phyloP scores from a whole-genome alignment of 2,888 invertebrate species.

The Sinopyrophorus schimmeli region DNA sequence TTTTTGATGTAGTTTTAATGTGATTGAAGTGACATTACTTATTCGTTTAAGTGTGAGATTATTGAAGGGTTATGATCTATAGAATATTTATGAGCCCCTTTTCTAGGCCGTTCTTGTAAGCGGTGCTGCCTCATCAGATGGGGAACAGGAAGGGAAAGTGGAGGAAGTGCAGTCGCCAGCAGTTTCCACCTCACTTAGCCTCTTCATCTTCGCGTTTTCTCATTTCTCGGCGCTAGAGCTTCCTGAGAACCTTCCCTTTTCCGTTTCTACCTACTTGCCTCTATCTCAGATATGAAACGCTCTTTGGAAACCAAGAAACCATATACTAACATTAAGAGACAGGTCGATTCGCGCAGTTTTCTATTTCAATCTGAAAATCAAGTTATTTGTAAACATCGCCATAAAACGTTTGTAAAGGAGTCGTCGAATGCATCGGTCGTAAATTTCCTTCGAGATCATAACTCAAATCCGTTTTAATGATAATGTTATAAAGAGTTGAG shows the following conservation, averaged over 20 bases:
- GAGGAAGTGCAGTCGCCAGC: slow-evolving; percentile 44
- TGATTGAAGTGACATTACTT: slow-evolving; percentile 1
- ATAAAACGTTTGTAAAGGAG: slow-evolving; percentile 18
- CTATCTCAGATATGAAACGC: slow-evolving; percentile 40
- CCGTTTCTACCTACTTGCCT: slow-evolving; percentile 33
- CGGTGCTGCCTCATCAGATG: slow-evolving; percentile 34
- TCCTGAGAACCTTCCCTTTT: slow-evolving; percentile 39
- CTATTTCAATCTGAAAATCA: slow-evolving; percentile 22
- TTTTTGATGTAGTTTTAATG: too few species aligned
- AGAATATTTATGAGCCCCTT: slow-evolving; percentile 27
- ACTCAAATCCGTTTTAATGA: slow-evolving; percentile 37
- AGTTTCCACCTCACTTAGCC: slow-evolving; percentile 46
- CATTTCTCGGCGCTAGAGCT: slow-evolving; percentile 41
- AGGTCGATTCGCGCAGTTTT: slow-evolving; percentile 6
- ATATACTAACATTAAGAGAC: slow-evolving; percentile 5
- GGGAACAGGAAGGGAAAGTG: slow-evolving; percentile 32
- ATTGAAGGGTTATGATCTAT: slow-evolving; percentile 24
- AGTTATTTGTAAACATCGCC: slow-evolving; percentile 18
- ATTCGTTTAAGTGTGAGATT: slow-evolving; percentile 14
- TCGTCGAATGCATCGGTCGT: slow-evolving; percentile 16
- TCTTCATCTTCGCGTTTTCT: slow-evolving; percentile 42
- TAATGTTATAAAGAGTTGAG: slow-evolving; percentile 39
- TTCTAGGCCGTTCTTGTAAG: slow-evolving; percentile 24
- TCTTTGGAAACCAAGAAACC: slow-evolving; percentile 32
- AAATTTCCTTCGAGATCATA: slow-evolving; percentile 29